phyloP scores from a whole-genome alignment of 1,140 invertebrate species.

The Ladona fulva region DNA sequence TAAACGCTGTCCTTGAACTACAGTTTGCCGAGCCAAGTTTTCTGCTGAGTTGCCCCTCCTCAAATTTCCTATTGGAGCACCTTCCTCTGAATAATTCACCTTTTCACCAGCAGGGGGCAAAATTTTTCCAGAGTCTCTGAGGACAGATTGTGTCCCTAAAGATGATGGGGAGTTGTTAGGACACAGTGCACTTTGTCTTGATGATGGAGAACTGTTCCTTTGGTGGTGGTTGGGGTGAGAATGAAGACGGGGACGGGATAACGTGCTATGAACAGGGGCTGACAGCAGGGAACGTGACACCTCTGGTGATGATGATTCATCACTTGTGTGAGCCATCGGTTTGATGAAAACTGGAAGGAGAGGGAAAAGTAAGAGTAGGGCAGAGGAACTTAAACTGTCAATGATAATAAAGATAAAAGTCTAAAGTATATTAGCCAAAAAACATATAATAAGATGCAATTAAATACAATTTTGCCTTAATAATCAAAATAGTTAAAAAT shows the following conservation, averaged over 20 bases:
- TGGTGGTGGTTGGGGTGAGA: neutral
- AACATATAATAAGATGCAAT: too few relatives aligned
- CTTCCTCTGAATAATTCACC: neutral
- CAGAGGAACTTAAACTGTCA: too few relatives aligned
- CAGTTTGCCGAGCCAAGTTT: slow-evolving; percentile 28
- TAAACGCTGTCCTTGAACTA: neutral
- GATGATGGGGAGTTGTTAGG: neutral
- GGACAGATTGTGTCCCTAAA: neutral
- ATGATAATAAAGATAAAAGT: too few relatives aligned
- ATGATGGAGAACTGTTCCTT: neutral
- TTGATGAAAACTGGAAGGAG: neutral
- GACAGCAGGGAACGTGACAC: neutral
- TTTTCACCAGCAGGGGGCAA: neutral
- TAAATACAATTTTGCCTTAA: too few relatives aligned
- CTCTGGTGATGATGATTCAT: neutral
- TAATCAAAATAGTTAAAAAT: too few relatives aligned
- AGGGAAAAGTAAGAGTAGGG: too few relatives aligned
- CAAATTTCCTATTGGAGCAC: slow-evolving; percentile 15
- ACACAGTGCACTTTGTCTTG: neutral
- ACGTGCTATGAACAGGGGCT: neutral
- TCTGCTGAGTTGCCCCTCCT: slow-evolving; percentile 35
- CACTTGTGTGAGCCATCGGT: neutral
- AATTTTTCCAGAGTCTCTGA: neutral
- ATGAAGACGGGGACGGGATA: neutral
- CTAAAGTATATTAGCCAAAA: too few relatives aligned